These are phyloP conservation scores for Choreutis nemorana DNA, from an alignment of 2,888 invertebrate species.

Conservation along the genomic window DNA sequence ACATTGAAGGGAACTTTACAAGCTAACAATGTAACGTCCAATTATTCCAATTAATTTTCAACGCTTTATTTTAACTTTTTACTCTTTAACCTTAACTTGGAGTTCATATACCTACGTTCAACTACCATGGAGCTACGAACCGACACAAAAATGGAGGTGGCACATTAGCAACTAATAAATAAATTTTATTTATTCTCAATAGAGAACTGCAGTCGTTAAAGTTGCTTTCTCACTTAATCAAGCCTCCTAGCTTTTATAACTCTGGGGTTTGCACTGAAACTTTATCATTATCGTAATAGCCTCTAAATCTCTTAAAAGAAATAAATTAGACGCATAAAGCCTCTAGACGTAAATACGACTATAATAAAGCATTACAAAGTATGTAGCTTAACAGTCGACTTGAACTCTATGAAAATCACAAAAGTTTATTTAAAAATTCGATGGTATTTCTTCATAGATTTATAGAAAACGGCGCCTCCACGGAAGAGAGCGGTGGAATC, in stretches of 20 bases:
- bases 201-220: too few species aligned
- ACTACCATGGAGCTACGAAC: constrained; percentile 13
- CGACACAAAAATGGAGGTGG: constrained; percentile 10
- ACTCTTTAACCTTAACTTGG: constrained; percentile 15
- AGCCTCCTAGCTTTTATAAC: constrained; percentile 41
- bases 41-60: constrained; percentile 15
- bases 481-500: constrained; percentile 14
- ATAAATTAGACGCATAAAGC: constrained; percentile 45
- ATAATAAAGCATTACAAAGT: constrained; percentile 36
- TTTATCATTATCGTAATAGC: constrained; percentile 39
- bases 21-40: constrained; percentile 11
- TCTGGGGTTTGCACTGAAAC: constrained; percentile 35
- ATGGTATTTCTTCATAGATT: too few species aligned
- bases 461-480: too few species aligned
- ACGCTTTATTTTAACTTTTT: constrained; percentile 14
- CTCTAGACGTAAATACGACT: constrained; percentile 29
- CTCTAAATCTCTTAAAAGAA: constrained; percentile 46
- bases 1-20: too few species aligned
- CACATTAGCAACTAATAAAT: constrained; percentile 8
- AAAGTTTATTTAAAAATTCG: too few species aligned
- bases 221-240: too few species aligned
- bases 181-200: too few species aligned
- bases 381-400: too few species aligned
- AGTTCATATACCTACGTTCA: constrained; percentile 18
- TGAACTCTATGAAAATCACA: too few species aligned